These are phyloP conservation scores for Cephalopterus ornatus DNA, from an alignment of 2,113 vertebrate genomes.

Conservation along the genomic window DNA sequence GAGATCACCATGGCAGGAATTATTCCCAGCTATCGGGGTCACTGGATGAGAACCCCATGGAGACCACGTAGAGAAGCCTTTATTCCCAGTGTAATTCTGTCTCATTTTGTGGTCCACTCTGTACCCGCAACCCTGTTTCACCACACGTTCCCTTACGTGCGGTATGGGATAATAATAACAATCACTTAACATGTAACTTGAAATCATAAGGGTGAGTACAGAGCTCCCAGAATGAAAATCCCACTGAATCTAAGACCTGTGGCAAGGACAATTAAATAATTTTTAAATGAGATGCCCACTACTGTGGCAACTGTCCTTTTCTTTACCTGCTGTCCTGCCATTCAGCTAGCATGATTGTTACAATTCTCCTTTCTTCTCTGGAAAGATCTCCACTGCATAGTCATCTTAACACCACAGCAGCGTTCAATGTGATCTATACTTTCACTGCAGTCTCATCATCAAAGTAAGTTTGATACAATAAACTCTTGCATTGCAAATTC, in stretches of 20 bases:
- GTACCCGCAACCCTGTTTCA: not conserved
- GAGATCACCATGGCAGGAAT: not conserved
- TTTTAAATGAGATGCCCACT: not conserved
- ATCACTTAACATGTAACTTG: not conserved
- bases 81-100: not conserved
- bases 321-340: not conserved
- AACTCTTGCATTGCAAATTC: not conserved
- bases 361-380: not conserved
- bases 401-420: not conserved
- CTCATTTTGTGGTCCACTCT: not conserved
- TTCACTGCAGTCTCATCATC: not conserved
- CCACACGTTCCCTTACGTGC: accelerated
- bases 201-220: not conserved
- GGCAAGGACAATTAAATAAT: not conserved
- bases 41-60: not conserved
- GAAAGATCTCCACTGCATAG: not conserved
- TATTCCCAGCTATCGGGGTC: not conserved
- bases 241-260: not conserved
- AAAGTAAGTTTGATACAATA: not conserved
- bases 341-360: not conserved
- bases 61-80: not conserved
- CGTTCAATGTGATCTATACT: not conserved
- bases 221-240: not conserved
- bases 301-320: not conserved
- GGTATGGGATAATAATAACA: not conserved